These are phyloP conservation scores for Caenorhabditis zanzibari DNA, from an alignment of 2,888 invertebrate genomes.

Conservation along the genomic window DNA sequence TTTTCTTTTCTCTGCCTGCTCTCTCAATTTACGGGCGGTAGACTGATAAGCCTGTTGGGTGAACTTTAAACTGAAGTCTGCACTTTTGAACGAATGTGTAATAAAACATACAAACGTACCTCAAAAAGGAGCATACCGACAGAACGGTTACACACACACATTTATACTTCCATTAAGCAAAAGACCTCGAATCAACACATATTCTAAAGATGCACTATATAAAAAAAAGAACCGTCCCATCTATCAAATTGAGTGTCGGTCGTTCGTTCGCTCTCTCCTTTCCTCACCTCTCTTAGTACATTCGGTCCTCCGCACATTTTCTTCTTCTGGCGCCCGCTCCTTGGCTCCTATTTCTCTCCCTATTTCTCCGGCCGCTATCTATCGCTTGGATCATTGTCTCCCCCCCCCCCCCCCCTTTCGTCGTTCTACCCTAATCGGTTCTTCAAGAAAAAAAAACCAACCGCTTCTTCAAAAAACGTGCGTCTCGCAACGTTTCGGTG, in stretches of 20 bases:
- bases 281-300: slow-evolving; percentile 28
- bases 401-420: not conserved
- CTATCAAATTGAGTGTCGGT: slow-evolving; percentile 1
- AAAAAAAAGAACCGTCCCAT: slow-evolving; percentile 2
- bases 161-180: not conserved
- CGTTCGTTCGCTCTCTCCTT: slow-evolving; percentile 12
- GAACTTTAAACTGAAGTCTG: slow-evolving; percentile 18
- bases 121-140: not conserved
- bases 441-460: slow-evolving; percentile 4
- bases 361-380: slow-evolving; percentile 12
- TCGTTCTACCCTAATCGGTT: slow-evolving; percentile 21
- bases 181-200: not conserved
- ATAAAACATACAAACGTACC: not conserved
- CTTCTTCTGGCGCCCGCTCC: slow-evolving; percentile 26
- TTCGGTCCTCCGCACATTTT: slow-evolving; percentile 14
- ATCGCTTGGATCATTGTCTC: slow-evolving; percentile 19
- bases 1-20: slow-evolving; percentile 8
- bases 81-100: slow-evolving; percentile 16
- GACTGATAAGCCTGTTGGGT: slow-evolving; percentile 24
- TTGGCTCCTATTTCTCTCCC: slow-evolving; percentile 10
- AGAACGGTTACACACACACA: not conserved
- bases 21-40: not conserved
- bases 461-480: slow-evolving; percentile 1
- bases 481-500: slow-evolving; percentile 40
- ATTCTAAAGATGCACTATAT: not conserved